Conservation (phyloP, 2,797 vertebrate species). For the Passerculus sandwichensis region DNA sequence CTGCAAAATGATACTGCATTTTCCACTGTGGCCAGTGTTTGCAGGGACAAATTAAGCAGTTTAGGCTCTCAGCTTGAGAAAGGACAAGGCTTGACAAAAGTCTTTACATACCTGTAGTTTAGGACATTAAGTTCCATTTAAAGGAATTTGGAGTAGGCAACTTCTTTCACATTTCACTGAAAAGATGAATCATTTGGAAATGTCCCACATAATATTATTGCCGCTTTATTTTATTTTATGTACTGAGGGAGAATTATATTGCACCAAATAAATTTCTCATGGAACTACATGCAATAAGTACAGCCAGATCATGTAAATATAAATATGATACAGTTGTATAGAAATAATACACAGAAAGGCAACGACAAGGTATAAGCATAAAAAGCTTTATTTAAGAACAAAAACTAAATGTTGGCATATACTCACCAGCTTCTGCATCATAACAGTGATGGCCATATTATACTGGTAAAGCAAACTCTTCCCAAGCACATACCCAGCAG, state of each 20-base stretch:
- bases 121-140: neutral
- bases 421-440: neutral
- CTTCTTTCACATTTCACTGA: neutral
- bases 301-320: neutral
- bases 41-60: neutral
- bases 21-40: neutral
- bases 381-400: constrained; percentile 26
- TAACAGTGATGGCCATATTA: neutral
- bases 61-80: neutral
- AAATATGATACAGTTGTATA: neutral
- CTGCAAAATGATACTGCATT: neutral
- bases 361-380: neutral
- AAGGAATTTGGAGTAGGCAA: neutral
- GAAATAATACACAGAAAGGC: neutral
- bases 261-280: neutral
- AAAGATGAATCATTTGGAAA: neutral
- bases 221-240: neutral
- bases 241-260: neutral
- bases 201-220: neutral
- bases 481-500: neutral
- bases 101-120: neutral
- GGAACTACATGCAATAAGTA: neutral
- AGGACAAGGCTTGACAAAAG: neutral
- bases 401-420: neutral
- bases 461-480: constrained; percentile 9